These are phyloP conservation scores for Andrena flavipes DNA, from an alignment of 2,888 invertebrate species.

Conservation along the genomic window DNA sequence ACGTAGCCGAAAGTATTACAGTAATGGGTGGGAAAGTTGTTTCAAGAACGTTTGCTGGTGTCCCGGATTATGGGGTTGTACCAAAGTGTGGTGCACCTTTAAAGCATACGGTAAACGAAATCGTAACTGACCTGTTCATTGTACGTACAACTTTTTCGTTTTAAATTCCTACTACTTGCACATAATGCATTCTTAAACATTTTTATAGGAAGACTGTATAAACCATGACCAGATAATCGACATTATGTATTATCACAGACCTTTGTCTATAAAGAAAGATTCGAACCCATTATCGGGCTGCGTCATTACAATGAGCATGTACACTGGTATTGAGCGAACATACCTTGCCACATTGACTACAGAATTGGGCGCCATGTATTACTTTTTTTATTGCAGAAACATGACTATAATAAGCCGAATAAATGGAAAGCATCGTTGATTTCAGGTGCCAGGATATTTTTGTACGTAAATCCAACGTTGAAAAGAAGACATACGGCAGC, in stretches of 20 bases:
- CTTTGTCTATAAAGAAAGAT: conserved; percentile 86
- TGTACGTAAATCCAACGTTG: conserved; percentile 86
- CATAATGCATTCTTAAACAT: neutral
- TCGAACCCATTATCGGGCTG: conserved; percentile 88
- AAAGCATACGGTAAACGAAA: conserved; percentile 86
- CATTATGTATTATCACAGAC: conserved; percentile 90
- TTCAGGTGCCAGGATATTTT: conserved; percentile 89
- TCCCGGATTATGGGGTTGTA: conserved; percentile 89
- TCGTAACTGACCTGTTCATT: conserved; percentile 91
- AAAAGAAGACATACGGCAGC: conserved; percentile 87
- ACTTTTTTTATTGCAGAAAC: neutral
- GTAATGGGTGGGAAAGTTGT: conserved; percentile 87
- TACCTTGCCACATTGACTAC: conserved; percentile 90
- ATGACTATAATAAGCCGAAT: too few relatives aligned
- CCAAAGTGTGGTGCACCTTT: conserved; percentile 86
- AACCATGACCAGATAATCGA: conserved; percentile 87
- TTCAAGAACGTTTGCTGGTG: conserved; percentile 84
- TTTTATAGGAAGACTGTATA: conserved; percentile 88
- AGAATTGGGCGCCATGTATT: conserved; percentile 84
- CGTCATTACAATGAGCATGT: conserved; percentile 93
- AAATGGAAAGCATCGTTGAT: neutral
- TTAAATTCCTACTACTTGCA: neutral
- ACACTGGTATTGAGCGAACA: conserved; percentile 90
- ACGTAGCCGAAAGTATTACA: conserved; percentile 86
- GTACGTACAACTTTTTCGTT: conserved; percentile 82